Conservation (phyloP, 2,888 invertebrate species). For the Pristionchus arcanus region DNA sequence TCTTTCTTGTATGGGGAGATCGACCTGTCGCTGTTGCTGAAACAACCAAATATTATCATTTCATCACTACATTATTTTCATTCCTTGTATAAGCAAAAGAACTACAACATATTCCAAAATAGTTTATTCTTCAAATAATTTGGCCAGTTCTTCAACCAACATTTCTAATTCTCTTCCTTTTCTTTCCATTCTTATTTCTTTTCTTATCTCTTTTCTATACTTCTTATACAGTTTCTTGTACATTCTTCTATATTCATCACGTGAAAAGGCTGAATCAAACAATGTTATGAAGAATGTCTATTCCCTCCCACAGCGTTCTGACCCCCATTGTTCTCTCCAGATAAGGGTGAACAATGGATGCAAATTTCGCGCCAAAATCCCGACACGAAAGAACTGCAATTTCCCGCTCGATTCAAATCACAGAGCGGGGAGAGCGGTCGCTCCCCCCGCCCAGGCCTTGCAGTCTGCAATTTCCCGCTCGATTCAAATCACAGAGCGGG, state of each 20-base stretch:
- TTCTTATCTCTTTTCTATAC: constrained; percentile 6
- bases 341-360: no score
- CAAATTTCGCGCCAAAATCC: no score
- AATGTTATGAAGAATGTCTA: neutral
- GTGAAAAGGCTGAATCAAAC: neutral
- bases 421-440: no score
- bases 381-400: no score
- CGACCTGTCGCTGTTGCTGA: constrained; percentile 62
- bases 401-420: no score
- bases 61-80: neutral
- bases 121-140: neutral
- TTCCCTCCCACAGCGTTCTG: no score
- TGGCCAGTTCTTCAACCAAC: constrained; percentile 1
- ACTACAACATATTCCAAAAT: neutral
- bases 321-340: no score
- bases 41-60: neutral
- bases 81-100: neutral
- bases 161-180: constrained; percentile 2
- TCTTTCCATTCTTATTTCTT: constrained; percentile 7
- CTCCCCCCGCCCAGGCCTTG: no score
- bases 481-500: no score
- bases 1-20: constrained; percentile 65
- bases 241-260: constrained; percentile 2
- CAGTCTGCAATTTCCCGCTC: no score
- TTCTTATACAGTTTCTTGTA: constrained; percentile 33